Percentiles rank a stretch among this genome's conserved stretches.
These are phyloP conservation scores for Cossypha polioptera DNA, from an alignment of 2,797 vertebrate genomes.

Conservation along the genomic window DNA sequence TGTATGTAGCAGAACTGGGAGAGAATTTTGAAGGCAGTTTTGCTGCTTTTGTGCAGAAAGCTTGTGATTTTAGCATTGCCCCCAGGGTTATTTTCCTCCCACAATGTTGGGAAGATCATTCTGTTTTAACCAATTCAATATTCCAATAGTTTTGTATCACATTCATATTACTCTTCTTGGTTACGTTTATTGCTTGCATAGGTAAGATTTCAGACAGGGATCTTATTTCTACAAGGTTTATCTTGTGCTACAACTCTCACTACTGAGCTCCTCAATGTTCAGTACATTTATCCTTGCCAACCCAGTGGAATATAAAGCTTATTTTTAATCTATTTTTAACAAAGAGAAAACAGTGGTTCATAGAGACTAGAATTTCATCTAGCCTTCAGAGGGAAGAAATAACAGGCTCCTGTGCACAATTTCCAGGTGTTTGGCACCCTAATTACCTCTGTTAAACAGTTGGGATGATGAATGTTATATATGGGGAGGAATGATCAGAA, in stretches of 20 bases:
- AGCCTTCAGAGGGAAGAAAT: neutral
- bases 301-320: neutral
- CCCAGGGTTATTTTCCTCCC: neutral
- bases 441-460: neutral
- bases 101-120: neutral
- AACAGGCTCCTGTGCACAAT: neutral
- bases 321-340: neutral
- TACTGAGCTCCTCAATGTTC: neutral
- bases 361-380: neutral
- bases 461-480: neutral
- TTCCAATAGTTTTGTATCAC: neutral
- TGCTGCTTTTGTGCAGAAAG: neutral
- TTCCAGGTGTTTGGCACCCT: neutral
- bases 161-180: neutral
- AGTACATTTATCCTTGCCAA: neutral
- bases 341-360: rapidly evolving
- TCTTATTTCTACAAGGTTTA: neutral
- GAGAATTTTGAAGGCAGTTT: neutral
- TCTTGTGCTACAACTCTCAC: neutral
- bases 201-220: neutral
- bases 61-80: neutral
- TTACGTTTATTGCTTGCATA: neutral
- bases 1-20: neutral
- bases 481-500: neutral
- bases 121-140: neutral